Evolutionary conservation across 2,797 vertebrate species (phyloP).

Genomic region (Heliangelus exortis): DNA sequence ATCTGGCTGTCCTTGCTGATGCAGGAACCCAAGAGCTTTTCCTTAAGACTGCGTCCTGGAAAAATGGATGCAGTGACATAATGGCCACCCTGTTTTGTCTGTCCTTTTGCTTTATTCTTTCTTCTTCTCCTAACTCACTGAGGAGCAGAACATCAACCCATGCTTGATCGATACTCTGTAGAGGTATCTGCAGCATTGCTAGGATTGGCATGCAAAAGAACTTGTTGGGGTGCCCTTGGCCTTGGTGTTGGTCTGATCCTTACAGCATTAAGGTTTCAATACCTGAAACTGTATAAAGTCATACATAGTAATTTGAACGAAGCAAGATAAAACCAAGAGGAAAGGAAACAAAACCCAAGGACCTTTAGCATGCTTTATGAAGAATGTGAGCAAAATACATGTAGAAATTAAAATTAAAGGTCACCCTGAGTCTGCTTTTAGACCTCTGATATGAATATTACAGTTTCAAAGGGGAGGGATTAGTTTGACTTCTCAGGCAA

Average conservation of each 20-base stretch:
- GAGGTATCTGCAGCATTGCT: not conserved
- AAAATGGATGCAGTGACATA: not conserved
- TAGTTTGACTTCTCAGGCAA: not conserved
- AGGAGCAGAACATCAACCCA: not conserved
- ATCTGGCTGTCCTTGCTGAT: not conserved
- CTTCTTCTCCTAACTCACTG: not conserved
- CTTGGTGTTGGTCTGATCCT: not conserved
- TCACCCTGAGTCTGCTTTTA: not conserved
- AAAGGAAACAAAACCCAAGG: not conserved
- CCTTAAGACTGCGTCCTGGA: not conserved
- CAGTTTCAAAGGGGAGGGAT: not conserved
- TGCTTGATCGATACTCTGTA: not conserved
- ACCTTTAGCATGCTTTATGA: not conserved
- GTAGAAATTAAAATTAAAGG: slow-evolving; percentile 2
- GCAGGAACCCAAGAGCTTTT: not conserved
- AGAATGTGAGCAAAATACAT: not conserved
- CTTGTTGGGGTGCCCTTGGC: not conserved
- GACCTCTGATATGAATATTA: slow-evolving; percentile 20
- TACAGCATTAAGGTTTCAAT: not conserved
- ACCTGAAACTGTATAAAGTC: not conserved
- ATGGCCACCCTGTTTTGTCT: not conserved
- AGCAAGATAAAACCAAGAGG: not conserved
- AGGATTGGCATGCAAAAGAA: not conserved
- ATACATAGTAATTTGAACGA: not conserved
- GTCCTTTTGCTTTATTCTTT: not conserved